Base-by-base conservation (phyloP, 2,797 vertebrate species). In the Mus spretus region DNA sequence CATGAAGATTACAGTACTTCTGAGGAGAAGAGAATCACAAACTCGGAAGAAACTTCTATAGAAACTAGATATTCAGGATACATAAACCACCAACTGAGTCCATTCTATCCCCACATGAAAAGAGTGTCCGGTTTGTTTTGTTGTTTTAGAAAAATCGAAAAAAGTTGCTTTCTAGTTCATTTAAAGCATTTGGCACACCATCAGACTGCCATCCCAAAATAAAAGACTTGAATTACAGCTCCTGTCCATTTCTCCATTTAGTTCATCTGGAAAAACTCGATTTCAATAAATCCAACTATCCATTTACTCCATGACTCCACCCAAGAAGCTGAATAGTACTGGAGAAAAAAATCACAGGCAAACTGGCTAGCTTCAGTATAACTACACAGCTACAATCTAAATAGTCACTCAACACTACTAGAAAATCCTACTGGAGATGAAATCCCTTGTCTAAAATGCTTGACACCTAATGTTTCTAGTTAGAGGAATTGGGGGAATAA, bases 161-260 rank as follows among this genome's bases (percentile, higher is more conserved):
- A 94, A 55, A 63, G 92, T 63, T 96, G 50, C 40, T 96, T 95
- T 63, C 40, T 85, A 65, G 40, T 86, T 94, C 72, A 96, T 50
- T 93, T 50, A 89, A 92, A 96, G 84, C 77, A 89, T 53, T 59
- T 82, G 34, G 85, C 12, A 90, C 28, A 89, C 72, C 53, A 85
- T 3, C 88, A 63, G 92, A 94, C 53, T 95, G 19, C 89, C 74
- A 50, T 61, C 55, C 90, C 78, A 91, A 95, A 87, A 80, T 57
- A 1, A 92, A 93, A 95, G 26, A 57, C 59, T 14, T 95, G 10
- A 86, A 96, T 82, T 82, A 82, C 10, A 96, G 83, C 7, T 72
- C 53, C 90, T 70, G 17, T 22, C 59, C 8, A 20, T 85, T 87
- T 90, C 34, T 93, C 72, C 77, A 70, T 80, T 90, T 93, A 96